Percentiles rank a stretch among this genome's conserved stretches.
These are phyloP conservation scores for Ceratitis capitata DNA, from an alignment of 1,140 invertebrate genomes.

Conservation along the genomic window DNA sequence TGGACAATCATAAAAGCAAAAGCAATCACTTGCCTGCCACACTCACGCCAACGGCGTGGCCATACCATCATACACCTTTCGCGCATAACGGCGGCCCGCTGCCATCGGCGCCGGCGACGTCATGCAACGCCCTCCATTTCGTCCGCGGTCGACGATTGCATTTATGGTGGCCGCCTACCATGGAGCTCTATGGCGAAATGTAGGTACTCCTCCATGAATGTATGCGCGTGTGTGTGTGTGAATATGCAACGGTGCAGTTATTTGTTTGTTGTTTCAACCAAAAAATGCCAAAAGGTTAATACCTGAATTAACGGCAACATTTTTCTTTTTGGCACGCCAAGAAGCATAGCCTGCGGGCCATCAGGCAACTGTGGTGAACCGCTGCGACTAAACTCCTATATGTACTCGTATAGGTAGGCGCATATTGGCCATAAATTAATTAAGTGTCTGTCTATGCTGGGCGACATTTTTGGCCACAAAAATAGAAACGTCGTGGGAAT, in stretches of 20 bases:
- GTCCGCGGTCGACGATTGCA: neutral
- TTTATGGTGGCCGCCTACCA: neutral
- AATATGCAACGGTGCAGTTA: neutral
- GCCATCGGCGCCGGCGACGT: neutral
- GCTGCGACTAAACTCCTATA: no score
- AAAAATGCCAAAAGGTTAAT: slow-evolving; percentile 64
- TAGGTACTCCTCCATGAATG: no score
- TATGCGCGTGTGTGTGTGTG: no score
- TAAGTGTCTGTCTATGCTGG: neutral
- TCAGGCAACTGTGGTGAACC: neutral
- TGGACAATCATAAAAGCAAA: neutral
- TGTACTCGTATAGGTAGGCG: no score
- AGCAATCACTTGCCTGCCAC: neutral
- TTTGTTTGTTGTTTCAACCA: neutral
- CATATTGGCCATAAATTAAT: slow-evolving; percentile 5
- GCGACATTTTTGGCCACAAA: neutral
- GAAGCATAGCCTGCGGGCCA: neutral
- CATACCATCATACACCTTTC: neutral
- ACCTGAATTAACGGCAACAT: slow-evolving; percentile 64
- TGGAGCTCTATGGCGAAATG: neutral
- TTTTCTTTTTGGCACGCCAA: slow-evolving; percentile 43
- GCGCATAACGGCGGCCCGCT: neutral
- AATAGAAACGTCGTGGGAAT: neutral
- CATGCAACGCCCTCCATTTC: slow-evolving; percentile 34
- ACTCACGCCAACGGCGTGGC: neutral